phyloP scores from a whole-genome alignment of 2,797 vertebrate species.

The Rhinichthys osculus region DNA sequence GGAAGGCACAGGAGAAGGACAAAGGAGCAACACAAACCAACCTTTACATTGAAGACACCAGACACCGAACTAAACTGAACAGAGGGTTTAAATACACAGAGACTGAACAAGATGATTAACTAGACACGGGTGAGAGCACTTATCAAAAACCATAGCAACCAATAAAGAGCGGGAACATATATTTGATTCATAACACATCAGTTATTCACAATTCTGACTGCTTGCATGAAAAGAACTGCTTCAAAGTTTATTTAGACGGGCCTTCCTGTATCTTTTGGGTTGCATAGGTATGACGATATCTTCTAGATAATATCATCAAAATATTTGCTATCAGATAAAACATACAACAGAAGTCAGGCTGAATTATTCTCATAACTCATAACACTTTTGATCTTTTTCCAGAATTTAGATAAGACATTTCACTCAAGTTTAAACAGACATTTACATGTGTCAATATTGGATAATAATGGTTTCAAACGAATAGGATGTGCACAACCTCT shows the following conservation, averaged over 20 bases:
- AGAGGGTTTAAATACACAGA: too few species aligned
- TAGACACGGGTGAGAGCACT: too few species aligned
- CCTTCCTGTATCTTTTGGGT: not conserved
- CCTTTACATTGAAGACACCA: too few species aligned
- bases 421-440: not conserved
- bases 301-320: not conserved
- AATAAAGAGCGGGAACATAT: too few species aligned
- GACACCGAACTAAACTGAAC: too few species aligned
- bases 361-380: not conserved
- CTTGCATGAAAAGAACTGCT: not conserved
- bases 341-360: not conserved
- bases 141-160: too few species aligned
- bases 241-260: not conserved
- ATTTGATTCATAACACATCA: not conserved
- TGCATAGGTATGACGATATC: not conserved
- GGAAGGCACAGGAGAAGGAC: too few species aligned
- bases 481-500: not conserved
- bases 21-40: too few species aligned
- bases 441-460: constrained; percentile 13
- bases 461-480: not conserved
- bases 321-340: not conserved
- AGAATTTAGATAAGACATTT: not conserved
- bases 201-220: not conserved
- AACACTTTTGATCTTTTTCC: not conserved
- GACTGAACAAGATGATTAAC: too few species aligned